Evolutionary conservation across 2,113 vertebrate genomes (phyloP).

Genomic region (Struthidea cinerea): DNA sequence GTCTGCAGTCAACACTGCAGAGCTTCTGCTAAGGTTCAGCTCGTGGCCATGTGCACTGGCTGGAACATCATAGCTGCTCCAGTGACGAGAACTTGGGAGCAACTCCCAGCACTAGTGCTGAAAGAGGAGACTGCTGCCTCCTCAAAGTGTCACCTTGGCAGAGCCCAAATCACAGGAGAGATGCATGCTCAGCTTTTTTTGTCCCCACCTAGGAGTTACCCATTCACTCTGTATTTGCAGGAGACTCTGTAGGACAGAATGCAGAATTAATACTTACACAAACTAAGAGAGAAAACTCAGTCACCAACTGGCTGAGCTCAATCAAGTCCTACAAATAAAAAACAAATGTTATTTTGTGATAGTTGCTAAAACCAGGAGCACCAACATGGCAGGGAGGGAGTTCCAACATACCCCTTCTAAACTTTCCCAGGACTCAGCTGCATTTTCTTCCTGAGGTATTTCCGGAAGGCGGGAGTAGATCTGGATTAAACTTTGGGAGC

Average conservation of each 20-base stretch:
- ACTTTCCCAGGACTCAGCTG: constrained; percentile 89
- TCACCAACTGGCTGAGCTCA: constrained; percentile 86
- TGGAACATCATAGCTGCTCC: not conserved
- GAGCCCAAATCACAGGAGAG: not conserved
- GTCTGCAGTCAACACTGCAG: not conserved
- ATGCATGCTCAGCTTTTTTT: not conserved
- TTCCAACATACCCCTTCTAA: constrained; percentile 82
- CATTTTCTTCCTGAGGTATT: constrained; percentile 88
- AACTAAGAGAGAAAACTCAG: constrained; percentile 87
- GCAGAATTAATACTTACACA: constrained; percentile 81
- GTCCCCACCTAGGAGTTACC: not conserved
- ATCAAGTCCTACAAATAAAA: constrained; percentile 83
- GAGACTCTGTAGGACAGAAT: not conserved
- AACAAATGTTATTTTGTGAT: not conserved
- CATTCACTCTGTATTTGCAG: not conserved
- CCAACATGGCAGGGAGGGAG: not conserved
- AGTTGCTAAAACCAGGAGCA: not conserved
- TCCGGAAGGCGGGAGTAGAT: constrained; percentile 77
- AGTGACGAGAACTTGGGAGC: not conserved
- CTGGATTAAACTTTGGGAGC: constrained; percentile 66
- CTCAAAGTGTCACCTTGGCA: not conserved
- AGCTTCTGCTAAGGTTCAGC: not conserved
- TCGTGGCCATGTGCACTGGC: not conserved
- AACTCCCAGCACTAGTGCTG: not conserved
- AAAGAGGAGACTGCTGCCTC: not conserved